These are phyloP conservation scores for Heliconius nattereri DNA, from an alignment of 1,140 invertebrate genomes.

Conservation along the genomic window DNA sequence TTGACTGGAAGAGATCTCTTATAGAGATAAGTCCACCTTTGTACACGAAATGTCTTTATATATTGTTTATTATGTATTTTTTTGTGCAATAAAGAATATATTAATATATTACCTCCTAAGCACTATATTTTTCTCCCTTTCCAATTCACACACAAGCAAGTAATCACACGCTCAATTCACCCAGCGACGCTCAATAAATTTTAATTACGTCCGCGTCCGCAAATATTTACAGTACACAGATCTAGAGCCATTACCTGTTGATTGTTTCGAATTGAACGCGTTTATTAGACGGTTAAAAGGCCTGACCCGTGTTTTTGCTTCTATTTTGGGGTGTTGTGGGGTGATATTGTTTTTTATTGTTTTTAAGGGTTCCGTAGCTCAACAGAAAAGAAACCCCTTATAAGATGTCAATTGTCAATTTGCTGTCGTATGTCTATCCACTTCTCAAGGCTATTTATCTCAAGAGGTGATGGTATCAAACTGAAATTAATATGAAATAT, in stretches of 20 bases:
- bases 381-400: not conserved
- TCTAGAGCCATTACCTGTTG: conserved; percentile 16
- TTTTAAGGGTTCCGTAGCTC: not conserved
- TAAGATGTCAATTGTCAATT: not conserved
- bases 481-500: too few relatives aligned
- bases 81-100: too few relatives aligned
- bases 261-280: conserved; percentile 9
- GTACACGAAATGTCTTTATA: too few relatives aligned
- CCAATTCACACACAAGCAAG: not conserved
- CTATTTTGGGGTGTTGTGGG: not conserved
- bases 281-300: conserved; percentile 1
- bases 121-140: not conserved
- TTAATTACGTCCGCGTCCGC: conserved; percentile 6
- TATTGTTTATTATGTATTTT: too few relatives aligned
- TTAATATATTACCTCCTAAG: not conserved
- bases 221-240: conserved; percentile 20
- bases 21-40: too few relatives aligned
- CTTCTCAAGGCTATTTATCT: too few relatives aligned
- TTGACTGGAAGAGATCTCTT: too few relatives aligned
- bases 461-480: too few relatives aligned
- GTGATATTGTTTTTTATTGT: not conserved
- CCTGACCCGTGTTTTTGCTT: not conserved
- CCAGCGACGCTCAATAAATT: conserved; percentile 4
- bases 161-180: conserved; percentile 16
- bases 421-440: too few relatives aligned